phyloP scores from a whole-genome alignment of 2,797 vertebrate species.

The Neosilurus hyrtlii region DNA sequence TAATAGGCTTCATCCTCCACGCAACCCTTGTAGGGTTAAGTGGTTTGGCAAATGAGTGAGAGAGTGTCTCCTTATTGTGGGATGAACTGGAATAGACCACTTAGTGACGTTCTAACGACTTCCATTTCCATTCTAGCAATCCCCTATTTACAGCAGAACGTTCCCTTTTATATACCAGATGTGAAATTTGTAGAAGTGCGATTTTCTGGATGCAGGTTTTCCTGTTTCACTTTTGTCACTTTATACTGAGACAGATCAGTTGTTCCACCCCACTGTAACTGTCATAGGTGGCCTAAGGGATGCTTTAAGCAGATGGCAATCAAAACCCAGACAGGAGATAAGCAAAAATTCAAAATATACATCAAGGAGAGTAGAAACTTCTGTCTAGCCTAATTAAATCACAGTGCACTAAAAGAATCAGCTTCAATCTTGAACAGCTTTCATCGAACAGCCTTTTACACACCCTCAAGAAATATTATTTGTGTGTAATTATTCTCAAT shows the following conservation, averaged over 20 bases:
- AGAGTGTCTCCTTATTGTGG: too few relatives aligned
- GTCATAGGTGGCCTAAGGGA: constrained; percentile 44
- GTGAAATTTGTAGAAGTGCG: constrained; percentile 24
- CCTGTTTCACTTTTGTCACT: too few relatives aligned
- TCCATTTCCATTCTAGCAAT: too few relatives aligned
- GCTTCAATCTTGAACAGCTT: neutral
- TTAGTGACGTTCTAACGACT: too few relatives aligned
- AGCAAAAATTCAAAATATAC: constrained; percentile 29
- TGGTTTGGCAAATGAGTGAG: too few relatives aligned
- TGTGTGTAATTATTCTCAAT: neutral
- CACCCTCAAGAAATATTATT: neutral
- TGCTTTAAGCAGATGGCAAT: constrained; percentile 7
- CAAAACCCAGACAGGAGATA: constrained; percentile 32
- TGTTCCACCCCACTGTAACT: constrained; percentile 38
- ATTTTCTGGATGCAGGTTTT: constrained; percentile 11
- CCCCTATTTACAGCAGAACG: neutral
- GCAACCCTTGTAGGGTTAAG: too few relatives aligned
- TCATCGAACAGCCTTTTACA: neutral
- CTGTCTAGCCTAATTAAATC: constrained; percentile 16
- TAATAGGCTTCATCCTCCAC: too few relatives aligned
- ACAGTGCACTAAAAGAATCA: constrained; percentile 14
- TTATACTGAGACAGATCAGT: constrained; percentile 35
- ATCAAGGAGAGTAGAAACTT: neutral
- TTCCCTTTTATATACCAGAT: too few relatives aligned
- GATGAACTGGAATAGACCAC: too few relatives aligned